Base-by-base conservation (phyloP, 2,797 vertebrate species). In the Silurus lanzhouensis region DNA sequence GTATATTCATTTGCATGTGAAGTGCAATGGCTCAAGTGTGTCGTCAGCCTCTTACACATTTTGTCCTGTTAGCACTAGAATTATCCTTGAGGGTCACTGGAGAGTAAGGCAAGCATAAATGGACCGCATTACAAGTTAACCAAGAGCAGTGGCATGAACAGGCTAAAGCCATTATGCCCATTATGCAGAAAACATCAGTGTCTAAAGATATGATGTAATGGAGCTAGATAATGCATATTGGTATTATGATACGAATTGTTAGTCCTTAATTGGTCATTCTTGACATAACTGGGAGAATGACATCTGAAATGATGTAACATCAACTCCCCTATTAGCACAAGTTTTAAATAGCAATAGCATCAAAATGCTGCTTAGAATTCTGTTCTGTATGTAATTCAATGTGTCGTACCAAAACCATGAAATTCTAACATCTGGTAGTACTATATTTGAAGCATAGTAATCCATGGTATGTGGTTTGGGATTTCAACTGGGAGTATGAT, bases 301-400 rank as follows among this genome's bases (percentile, higher is more conserved):
- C 19, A 60, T 93, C 93, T 93, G 92, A 92, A 89, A 89, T 94
- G 95, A 95, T 93, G 94, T 92, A 95, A 95, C 88, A 90, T 90
- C 89, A 87, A 88, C 90, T 81, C 89, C 90, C 92, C 91, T 88
- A 87, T 91, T 84, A 89, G 22, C 6, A 61, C 10, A 44, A 3
- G 19, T 44, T 31, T 44, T 61, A 90, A 91, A 90, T 91, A 93
- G 92, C 92, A 92, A 93, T 94, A 94, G 94, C 92, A 95, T 94
- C 93, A 92, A 92, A 91, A 95, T 95, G 93, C 94, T 95, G 94
- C 93, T 92, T 22, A 78, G 5, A 52, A 52, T 52, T 52, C 5
- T 5, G 55, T 20, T 60, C 22, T 91, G 92, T 95, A 91, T 94
- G 94, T 94, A 83, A 95, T 91, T 93, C 48, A 19, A 57, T 94